A percentile compares a stretch with the other conserved stretches of the same genome.
phyloP scores from a whole-genome alignment of 2,888 invertebrate species.

The Tinea semifulvella region DNA sequence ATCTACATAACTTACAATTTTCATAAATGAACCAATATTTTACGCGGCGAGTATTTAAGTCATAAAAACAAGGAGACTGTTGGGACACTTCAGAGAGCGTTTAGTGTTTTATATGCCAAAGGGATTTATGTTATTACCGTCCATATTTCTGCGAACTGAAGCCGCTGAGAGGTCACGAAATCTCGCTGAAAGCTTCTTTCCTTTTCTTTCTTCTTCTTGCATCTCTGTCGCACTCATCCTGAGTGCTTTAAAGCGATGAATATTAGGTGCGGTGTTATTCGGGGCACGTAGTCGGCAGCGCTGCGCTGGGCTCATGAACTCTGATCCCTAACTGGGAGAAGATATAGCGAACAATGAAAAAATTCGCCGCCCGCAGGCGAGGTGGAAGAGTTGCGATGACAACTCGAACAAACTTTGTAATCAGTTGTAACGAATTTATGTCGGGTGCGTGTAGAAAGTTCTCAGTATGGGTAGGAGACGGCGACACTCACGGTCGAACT shows the following conservation, averaged over 20 bases:
- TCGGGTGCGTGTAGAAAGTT: constrained; percentile 41
- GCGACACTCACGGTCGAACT: constrained; percentile 3
- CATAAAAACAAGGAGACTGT: constrained; percentile 38
- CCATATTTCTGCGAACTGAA: constrained; percentile 65
- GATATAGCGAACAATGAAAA: constrained; percentile 60
- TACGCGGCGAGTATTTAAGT: constrained; percentile 32
- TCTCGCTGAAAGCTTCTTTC: constrained; percentile 44
- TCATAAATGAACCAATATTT: constrained; percentile 42
- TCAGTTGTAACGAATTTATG: constrained; percentile 63
- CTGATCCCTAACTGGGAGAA: constrained; percentile 51
- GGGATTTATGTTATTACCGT: constrained; percentile 67
- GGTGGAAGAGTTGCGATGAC: constrained; percentile 62
- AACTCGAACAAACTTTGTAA: constrained; percentile 56
- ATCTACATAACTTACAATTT: constrained; percentile 28
- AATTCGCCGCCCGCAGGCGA: constrained; percentile 36
- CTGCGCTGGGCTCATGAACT: constrained; percentile 58
- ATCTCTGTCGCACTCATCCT: constrained; percentile 39
- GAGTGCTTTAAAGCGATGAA: constrained; percentile 59
- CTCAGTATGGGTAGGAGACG: constrained; percentile 6
- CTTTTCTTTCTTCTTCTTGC: constrained; percentile 31
- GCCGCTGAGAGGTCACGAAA: constrained; percentile 65
- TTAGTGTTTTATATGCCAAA: constrained; percentile 68
- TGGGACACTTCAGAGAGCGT: constrained; percentile 58
- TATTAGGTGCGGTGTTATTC: constrained; percentile 56
- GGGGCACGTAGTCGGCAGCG: constrained; percentile 50